Conservation (phyloP, 2,797 vertebrate species). For the Ctenosaura bakeri region DNA sequence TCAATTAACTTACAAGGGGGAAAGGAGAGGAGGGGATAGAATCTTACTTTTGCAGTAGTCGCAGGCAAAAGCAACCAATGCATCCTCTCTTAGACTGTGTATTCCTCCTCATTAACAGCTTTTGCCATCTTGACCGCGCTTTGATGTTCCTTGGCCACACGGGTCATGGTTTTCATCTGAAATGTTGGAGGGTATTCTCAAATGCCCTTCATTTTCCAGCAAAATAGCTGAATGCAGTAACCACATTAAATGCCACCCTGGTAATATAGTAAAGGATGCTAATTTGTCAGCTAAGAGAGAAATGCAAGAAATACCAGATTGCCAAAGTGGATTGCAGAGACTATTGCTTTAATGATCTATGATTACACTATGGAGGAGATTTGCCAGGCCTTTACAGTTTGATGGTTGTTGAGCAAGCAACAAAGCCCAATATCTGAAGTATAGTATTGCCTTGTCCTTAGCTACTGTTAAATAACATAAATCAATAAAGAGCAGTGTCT, state of each 20-base stretch:
- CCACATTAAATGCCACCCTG: conserved; percentile 1
- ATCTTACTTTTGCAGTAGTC: too few species aligned
- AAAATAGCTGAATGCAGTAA: conserved; percentile 1
- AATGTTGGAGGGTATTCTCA: not conserved
- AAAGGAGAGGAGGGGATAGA: too few species aligned
- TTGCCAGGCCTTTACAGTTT: conserved; percentile 20
- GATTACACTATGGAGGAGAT: conserved; percentile 38
- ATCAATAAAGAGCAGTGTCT: conserved; percentile 36
- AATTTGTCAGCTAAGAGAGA: not conserved
- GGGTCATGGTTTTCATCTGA: too few species aligned
- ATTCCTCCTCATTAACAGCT: too few species aligned
- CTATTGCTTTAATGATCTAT: conserved; percentile 20
- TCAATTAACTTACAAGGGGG: too few species aligned
- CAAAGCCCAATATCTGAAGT: conserved; percentile 20
- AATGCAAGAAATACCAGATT: conserved; percentile 11
- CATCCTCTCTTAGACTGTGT: too few species aligned
- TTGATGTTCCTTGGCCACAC: too few species aligned
- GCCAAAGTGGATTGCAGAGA: conserved; percentile 12
- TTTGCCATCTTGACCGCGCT: too few species aligned
- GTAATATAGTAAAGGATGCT: not conserved
- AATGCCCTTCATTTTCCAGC: not conserved
- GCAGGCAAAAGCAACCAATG: too few species aligned
- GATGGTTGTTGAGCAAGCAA: conserved; percentile 27
- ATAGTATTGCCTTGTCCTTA: not conserved
- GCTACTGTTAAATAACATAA: not conserved